Evolutionary conservation across 2,797 vertebrate genomes (phyloP).

Genomic region (Knipowitschia caucasica): DNA sequence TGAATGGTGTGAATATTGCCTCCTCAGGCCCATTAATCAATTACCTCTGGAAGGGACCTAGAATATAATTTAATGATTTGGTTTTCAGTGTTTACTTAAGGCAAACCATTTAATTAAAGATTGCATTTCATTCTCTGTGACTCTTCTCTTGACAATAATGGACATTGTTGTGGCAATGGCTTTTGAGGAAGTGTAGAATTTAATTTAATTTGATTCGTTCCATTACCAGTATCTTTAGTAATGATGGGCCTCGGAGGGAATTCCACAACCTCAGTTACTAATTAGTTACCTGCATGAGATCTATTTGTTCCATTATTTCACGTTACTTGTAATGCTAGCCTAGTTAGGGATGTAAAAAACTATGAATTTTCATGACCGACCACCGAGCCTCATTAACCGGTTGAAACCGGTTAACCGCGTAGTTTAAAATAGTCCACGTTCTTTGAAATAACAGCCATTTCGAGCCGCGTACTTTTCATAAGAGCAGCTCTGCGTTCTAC

Average conservation of each 20-base stretch:
- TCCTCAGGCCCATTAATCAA: slow-evolving; percentile 64
- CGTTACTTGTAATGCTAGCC: neutral
- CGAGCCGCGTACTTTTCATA: too few relatives aligned
- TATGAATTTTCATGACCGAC: too few relatives aligned
- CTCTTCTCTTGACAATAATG: slow-evolving; percentile 31
- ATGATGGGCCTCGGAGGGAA: neutral
- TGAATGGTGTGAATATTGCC: slow-evolving; percentile 58
- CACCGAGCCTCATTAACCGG: too few relatives aligned
- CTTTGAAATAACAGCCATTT: too few relatives aligned
- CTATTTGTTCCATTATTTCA: neutral
- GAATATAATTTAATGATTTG: slow-evolving; percentile 56
- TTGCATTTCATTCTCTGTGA: slow-evolving; percentile 34
- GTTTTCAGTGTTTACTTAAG: slow-evolving; percentile 57
- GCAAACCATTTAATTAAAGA: slow-evolving; percentile 56
- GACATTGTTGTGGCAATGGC: slow-evolving; percentile 21
- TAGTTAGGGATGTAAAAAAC: too few relatives aligned
- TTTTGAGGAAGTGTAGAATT: neutral
- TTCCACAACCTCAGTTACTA: neutral
- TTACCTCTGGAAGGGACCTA: slow-evolving; percentile 45
- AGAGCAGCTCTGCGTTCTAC: too few relatives aligned
- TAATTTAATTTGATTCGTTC: neutral
- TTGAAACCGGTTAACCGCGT: too few relatives aligned
- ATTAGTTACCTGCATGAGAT: neutral
- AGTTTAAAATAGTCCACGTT: too few relatives aligned
- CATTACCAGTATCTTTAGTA: neutral